Conservation (phyloP, 1,140 invertebrate species). For the Zelostemma sp. region DNA sequence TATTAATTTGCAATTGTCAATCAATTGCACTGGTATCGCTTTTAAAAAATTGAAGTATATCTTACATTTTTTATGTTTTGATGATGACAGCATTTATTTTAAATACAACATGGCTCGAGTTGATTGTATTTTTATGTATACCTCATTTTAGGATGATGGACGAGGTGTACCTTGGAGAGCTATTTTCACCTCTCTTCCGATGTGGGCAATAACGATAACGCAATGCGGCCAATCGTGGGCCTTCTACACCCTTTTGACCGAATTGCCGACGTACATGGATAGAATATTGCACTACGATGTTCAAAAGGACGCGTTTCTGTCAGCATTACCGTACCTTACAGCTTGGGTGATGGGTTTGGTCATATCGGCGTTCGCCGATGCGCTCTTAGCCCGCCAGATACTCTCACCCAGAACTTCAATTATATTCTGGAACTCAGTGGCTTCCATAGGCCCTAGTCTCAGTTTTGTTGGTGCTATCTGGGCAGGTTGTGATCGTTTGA, state of each 20-base stretch:
- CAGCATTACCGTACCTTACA: conserved; percentile 65
- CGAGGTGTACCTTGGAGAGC: conserved; percentile 78
- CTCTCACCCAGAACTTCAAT: conserved; percentile 78
- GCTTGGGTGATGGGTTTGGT: conserved; percentile 79
- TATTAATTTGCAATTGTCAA: too few species aligned
- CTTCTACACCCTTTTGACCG: conserved; percentile 94
- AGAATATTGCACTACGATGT: conserved; percentile 92
- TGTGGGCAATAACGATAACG: conserved; percentile 89
- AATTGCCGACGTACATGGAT: conserved; percentile 94
- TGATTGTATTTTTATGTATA: too few species aligned
- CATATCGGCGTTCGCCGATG: conserved; percentile 80
- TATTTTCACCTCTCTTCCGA: conserved; percentile 83
- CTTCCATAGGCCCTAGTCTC: conserved; percentile 79
- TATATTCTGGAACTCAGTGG: conserved; percentile 82
- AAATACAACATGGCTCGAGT: too few species aligned
- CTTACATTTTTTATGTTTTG: too few species aligned
- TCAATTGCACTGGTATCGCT: too few species aligned
- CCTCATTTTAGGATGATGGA: conserved; percentile 40
- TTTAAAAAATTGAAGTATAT: too few species aligned
- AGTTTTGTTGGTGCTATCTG: conserved; percentile 82
- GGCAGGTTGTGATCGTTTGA: conserved; percentile 79
- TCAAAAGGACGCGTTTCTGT: conserved; percentile 69
- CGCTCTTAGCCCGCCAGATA: conserved; percentile 74
- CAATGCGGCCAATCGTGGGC: conserved; percentile 95
- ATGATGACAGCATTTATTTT: too few species aligned